These are phyloP conservation scores for Podarcis muralis DNA, from an alignment of 2,113 vertebrate genomes.

Conservation along the genomic window DNA sequence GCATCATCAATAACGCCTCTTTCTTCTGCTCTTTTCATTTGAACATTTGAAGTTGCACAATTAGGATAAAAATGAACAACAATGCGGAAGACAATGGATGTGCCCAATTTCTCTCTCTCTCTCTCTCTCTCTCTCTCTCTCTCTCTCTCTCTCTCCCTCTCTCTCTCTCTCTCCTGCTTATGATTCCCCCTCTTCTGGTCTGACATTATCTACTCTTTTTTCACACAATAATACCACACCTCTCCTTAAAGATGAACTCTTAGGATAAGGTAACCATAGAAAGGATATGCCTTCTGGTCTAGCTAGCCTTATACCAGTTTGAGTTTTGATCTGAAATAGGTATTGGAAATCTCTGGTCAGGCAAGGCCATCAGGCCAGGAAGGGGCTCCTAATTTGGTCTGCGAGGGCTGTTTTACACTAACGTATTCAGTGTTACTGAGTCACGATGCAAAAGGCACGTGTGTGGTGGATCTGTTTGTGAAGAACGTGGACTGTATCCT, in stretches of 20 bases:
- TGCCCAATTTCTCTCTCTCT: slow-evolving; percentile 30
- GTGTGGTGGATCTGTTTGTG: background rate
- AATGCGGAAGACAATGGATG: slow-evolving; percentile 67
- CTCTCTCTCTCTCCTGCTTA: slow-evolving; percentile 50
- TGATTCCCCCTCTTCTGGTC: slow-evolving; percentile 62
- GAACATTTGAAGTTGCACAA: slow-evolving; percentile 72
- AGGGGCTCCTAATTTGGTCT: too few relatives aligned
- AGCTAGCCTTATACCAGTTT: background rate
- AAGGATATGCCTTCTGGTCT: background rate
- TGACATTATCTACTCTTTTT: slow-evolving; percentile 63
- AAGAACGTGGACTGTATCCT: background rate
- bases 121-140: slow-evolving; percentile 57
- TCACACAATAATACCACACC: slow-evolving; percentile 56
- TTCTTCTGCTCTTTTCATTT: slow-evolving; percentile 68
- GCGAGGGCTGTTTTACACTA: too few relatives aligned
- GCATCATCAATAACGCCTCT: slow-evolving; percentile 36
- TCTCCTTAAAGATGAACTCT: slow-evolving; percentile 56
- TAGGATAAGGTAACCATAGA: slow-evolving; percentile 57
- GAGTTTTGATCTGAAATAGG: background rate
- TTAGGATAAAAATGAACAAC: slow-evolving; percentile 71
- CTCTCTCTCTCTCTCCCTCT: slow-evolving; percentile 29
- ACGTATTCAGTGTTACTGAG: too few relatives aligned
- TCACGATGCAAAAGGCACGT: background rate
- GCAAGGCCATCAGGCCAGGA: too few relatives aligned
- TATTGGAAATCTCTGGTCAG: too few relatives aligned